Evolutionary conservation across 1,140 invertebrate species (phyloP).

Genomic region (Mercenaria mercenaria): DNA sequence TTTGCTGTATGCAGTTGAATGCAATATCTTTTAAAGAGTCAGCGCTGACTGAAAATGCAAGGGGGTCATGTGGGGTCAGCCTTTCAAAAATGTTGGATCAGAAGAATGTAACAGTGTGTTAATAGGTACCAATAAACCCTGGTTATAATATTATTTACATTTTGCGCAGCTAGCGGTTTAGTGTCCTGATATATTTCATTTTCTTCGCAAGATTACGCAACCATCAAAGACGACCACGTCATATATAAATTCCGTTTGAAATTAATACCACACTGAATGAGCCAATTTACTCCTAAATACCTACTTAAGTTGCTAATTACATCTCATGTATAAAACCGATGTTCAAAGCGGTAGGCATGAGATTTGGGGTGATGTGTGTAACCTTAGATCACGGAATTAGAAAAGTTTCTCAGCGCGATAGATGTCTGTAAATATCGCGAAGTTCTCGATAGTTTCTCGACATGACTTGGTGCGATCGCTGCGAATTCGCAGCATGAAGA

Average conservation of each 20-base stretch:
- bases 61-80: no score
- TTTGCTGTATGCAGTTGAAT: no score
- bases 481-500: conserved; percentile 21
- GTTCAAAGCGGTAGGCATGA: conserved; percentile 37
- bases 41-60: no score
- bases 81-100: no score
- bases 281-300: conserved; percentile 34
- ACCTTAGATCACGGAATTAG: conserved; percentile 18
- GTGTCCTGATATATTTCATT: background rate
- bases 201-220: background rate
- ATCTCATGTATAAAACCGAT: conserved; percentile 3
- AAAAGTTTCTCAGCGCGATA: background rate
- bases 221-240: background rate
- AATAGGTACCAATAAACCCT: no score
- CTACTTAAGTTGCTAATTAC: conserved; percentile 30
- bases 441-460: background rate
- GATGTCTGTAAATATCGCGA: background rate
- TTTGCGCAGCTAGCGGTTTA: no score
- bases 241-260: conserved; percentile 21
- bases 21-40: no score
- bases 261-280: background rate
- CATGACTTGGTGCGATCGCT: background rate
- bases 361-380: conserved; percentile 9
- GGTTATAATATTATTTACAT: no score
- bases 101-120: no score